Conservation (phyloP, 2,113 vertebrate genomes). For the Procapra przewalskii region DNA sequence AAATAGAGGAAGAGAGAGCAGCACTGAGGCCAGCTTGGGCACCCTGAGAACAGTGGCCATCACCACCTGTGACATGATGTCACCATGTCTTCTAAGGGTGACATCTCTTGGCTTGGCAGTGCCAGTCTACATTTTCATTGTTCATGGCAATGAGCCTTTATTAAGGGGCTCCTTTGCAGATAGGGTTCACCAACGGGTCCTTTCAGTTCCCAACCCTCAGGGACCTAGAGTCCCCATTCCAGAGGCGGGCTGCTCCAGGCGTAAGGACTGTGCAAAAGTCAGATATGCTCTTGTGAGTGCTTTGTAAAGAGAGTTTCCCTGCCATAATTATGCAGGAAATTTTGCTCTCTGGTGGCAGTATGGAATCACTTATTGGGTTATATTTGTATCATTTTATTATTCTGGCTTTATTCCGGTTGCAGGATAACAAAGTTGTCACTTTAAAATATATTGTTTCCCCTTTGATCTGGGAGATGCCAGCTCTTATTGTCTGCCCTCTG, state of each 20-base stretch:
- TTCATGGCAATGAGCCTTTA: conserved; percentile 31
- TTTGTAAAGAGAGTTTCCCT: conserved; percentile 44
- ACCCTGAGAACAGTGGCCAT: background rate
- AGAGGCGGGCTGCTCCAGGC: conserved; percentile 10
- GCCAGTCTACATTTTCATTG: conserved; percentile 34
- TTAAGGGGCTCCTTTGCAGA: conserved; percentile 44
- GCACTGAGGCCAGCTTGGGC: conserved; percentile 44
- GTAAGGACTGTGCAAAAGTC: conserved; percentile 30
- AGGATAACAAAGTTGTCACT: conserved; percentile 70
- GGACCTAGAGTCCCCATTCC: conserved; percentile 57
- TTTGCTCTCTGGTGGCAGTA: conserved; percentile 57
- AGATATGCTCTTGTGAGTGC: conserved; percentile 38
- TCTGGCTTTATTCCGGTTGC: conserved; percentile 63
- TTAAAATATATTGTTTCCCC: conserved; percentile 66
- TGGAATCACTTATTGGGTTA: conserved; percentile 57
- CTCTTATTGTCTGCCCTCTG: conserved; percentile 62
- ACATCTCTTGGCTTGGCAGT: conserved; percentile 28
- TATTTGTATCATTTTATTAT: conserved; percentile 71
- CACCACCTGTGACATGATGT: background rate
- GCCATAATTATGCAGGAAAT: conserved; percentile 40
- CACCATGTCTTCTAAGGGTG: background rate
- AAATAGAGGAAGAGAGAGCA: background rate
- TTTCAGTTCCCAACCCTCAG: conserved; percentile 58
- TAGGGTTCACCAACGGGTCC: background rate
- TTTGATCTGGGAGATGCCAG: conserved; percentile 71